Percentiles rank a stretch among this genome's conserved stretches.
Evolutionary conservation across 2,888 invertebrate species (phyloP).

Genomic region (Apamea epomidion): DNA sequence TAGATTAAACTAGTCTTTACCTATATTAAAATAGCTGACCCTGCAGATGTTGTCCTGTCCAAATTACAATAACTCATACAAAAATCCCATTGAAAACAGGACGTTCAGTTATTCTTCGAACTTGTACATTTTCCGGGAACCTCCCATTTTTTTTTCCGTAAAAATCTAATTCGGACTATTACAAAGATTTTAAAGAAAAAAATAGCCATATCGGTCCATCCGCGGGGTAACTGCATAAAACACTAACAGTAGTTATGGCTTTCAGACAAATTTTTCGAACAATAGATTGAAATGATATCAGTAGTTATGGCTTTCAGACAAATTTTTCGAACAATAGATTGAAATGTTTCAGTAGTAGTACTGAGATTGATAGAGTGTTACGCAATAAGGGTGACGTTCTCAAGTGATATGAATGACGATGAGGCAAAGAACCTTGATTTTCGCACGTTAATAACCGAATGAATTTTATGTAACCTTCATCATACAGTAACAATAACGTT

Average conservation of each 20-base stretch:
- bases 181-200: not conserved
- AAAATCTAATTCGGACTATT: not conserved
- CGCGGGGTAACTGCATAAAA: not conserved
- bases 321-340: no score
- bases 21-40: not conserved
- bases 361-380: no score
- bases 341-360: no score
- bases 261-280: not conserved
- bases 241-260: not conserved
- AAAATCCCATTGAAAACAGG: not conserved
- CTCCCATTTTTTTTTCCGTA: not conserved
- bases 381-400: not conserved
- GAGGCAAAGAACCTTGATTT: not conserved
- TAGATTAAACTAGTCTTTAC: not conserved
- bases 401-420: not conserved
- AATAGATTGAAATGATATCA: not conserved
- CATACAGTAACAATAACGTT: conserved; percentile 7
- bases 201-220: not conserved
- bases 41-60: not conserved
- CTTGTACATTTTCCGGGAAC: no score
- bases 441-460: not conserved
- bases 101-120: not conserved
- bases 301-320: not conserved
- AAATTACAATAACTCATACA: not conserved
- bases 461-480: not conserved